These are phyloP conservation scores for Tolypeutes matacus DNA, from an alignment of 2,797 vertebrate genomes.

Conservation along the genomic window DNA sequence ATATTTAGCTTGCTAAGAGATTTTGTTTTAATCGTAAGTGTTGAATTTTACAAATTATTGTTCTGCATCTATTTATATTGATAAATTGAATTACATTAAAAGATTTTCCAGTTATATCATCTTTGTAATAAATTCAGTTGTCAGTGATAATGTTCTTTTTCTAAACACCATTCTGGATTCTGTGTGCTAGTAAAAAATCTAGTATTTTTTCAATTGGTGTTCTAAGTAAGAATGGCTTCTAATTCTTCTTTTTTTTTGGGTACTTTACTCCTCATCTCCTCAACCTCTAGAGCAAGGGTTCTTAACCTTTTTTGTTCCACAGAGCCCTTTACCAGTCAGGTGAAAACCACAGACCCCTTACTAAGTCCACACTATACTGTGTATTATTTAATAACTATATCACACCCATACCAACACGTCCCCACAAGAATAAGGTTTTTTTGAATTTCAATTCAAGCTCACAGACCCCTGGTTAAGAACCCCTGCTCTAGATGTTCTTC, in stretches of 20 bases:
- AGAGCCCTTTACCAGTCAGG: too few species aligned
- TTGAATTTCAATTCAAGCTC: too few species aligned
- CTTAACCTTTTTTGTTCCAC: too few species aligned
- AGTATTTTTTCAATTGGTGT: neutral
- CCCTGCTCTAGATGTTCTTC: neutral
- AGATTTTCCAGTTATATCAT: neutral
- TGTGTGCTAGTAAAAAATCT: too few species aligned
- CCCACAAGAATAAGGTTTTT: too few species aligned
- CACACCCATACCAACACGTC: too few species aligned
- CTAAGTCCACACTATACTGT: too few species aligned
- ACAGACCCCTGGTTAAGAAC: too few species aligned
- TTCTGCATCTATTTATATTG: neutral
- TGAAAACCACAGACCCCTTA: too few species aligned
- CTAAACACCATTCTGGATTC: neutral
- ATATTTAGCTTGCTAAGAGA: neutral
- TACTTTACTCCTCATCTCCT: neutral
- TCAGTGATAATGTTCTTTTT: neutral
- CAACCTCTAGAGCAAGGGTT: neutral
- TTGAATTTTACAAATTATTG: neutral
- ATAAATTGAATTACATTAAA: neutral
- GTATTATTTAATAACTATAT: too few species aligned
- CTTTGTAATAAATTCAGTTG: neutral
- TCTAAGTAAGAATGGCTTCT: neutral
- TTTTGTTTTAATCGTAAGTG: neutral
- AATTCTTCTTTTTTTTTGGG: neutral